A percentile compares a stretch with the other conserved stretches of the same genome.
Evolutionary conservation across 2,888 invertebrate species (phyloP).

Genomic region (Pseudanteris insignis): DNA sequence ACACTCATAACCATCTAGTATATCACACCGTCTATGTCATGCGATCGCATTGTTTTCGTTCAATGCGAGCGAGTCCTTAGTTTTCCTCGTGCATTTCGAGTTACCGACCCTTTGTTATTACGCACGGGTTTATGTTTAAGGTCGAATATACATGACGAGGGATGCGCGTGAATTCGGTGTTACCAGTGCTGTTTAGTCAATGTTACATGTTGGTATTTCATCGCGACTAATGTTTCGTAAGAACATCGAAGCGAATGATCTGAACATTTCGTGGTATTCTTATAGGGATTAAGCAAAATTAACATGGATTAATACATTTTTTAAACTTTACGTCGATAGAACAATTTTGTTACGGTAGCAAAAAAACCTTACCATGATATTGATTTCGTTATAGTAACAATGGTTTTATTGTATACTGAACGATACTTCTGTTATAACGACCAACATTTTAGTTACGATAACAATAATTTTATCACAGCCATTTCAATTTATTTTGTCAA

Average conservation of each 20-base stretch:
- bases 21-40: slow-evolving; percentile 48
- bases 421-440: too few species aligned
- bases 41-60: slow-evolving; percentile 52
- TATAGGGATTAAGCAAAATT: too few species aligned
- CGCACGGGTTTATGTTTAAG: slow-evolving; percentile 35
- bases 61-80: slow-evolving; percentile 34
- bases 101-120: slow-evolving; percentile 36
- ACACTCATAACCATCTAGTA: slow-evolving; percentile 52
- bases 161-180: slow-evolving; percentile 27
- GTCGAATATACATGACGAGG: slow-evolving; percentile 39
- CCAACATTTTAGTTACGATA: too few species aligned
- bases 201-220: slow-evolving; percentile 39
- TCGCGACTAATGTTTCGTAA: slow-evolving; percentile 22
- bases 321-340: too few species aligned
- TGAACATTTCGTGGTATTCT: too few species aligned
- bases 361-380: too few species aligned
- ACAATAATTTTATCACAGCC: too few species aligned
- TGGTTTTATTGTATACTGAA: too few species aligned
- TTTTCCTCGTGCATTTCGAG: slow-evolving; percentile 34
- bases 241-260: slow-evolving; percentile 24
- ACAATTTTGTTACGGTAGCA: too few species aligned
- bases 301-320: too few species aligned
- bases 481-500: too few species aligned
- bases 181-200: slow-evolving; percentile 29
- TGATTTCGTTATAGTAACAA: too few species aligned